Evolutionary conservation across 2,888 invertebrate genomes (phyloP), one percentile per base, ranked within the genome.

Genomic region (Crematogaster levior): DNA sequence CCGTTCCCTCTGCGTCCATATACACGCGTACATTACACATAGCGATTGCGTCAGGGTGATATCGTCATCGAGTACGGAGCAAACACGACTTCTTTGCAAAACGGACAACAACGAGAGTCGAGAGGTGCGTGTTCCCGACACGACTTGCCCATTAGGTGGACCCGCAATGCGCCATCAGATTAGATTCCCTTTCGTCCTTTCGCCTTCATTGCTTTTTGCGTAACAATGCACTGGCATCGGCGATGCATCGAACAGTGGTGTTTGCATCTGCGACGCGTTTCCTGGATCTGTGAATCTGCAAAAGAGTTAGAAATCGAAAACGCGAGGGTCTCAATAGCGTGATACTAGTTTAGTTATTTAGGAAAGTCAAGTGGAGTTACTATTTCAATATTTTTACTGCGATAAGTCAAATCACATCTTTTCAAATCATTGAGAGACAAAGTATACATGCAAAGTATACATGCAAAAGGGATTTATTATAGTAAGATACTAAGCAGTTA

Each of bases 141-240:
- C 92, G 94, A 94, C 92, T 94, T 94, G 93, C 93, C 94, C 94
- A 94, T 94, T 94, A 94, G 93, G 93, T 93, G 93, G 93, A 93
- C 92, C 93, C 91, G 84, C 83, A 79, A 68, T 90, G 93, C 91
- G 92, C 91, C 93, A 94, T 94, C 94, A 94, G 94, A 94, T 94
- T 94, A 94, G 94, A 93, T 94, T 93, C 92, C 91, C 90, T 90
- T 92, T 92, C 90, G 89, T 92, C 91, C 60, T 58, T 4, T 70
- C 24, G 21, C 18, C 56, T 37, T 63, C 27, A 43, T 60, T 72
- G 82, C 82, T 79, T 73, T 77, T 70, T 81, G 80, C 51, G 27
- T 81, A 88, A 85, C 89, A 84, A 89, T 87, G 84, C 85, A 74
- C 70, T 46, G 82, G 74, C 75, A 66, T 83, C 85, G 24, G 72